These are phyloP conservation scores for Oedothorax gibbosus DNA, from an alignment of 1,140 invertebrate species.

Conservation along the genomic window DNA sequence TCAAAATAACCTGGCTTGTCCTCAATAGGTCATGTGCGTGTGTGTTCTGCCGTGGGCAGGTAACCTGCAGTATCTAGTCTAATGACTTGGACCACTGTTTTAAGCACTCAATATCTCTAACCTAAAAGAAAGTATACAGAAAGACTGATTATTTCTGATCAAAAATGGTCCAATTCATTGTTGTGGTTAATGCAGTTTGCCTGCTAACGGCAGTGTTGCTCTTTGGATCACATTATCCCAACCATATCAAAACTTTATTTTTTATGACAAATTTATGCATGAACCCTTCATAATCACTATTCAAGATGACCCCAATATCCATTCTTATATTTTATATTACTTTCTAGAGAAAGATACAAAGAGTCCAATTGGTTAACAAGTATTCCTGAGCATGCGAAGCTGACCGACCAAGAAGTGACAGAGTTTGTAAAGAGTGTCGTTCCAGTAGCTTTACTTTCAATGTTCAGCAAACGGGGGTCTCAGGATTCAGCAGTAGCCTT, in stretches of 20 bases:
- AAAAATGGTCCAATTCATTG: no score
- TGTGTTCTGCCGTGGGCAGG: no score
- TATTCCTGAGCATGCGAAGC: constrained; percentile 76
- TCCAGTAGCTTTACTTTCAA: constrained; percentile 77
- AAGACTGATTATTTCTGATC: no score
- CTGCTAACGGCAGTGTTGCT: background rate
- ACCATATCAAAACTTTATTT: background rate
- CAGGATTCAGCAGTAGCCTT: constrained; percentile 78
- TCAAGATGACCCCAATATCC: no score
- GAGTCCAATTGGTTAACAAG: constrained; percentile 77
- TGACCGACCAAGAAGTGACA: constrained; percentile 85
- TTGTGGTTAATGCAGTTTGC: no score
- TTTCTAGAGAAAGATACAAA: constrained; percentile 74
- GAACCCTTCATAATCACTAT: constrained; percentile 5
- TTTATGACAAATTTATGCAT: constrained; percentile 8
- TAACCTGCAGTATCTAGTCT: no score
- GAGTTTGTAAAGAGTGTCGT: constrained; percentile 82
- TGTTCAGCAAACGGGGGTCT: constrained; percentile 80
- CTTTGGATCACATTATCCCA: background rate
- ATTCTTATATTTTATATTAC: constrained; percentile 60
- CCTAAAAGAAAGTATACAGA: no score
- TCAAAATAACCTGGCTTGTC: no score
- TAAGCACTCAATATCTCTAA: no score
- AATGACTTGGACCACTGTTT: no score
- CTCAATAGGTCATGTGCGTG: no score